Evolutionary conservation across 2,888 invertebrate species (phyloP).

Genomic region (Poecilobothrus nobilitatus): DNA sequence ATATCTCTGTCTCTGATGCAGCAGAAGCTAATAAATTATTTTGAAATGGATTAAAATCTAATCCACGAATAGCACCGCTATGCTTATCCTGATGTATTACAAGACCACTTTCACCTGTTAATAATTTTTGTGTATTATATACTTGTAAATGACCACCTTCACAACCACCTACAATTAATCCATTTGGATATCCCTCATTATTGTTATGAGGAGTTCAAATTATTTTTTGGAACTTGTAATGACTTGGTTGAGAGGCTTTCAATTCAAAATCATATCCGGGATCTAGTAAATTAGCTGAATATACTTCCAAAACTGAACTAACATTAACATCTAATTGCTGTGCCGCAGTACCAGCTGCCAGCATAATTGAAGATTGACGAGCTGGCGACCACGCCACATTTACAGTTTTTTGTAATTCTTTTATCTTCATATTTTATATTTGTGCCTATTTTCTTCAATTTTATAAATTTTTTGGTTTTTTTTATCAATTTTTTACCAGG

Average conservation of each 20-base stretch:
- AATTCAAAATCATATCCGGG: slow-evolving; percentile 75
- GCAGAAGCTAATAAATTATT: slow-evolving; percentile 84
- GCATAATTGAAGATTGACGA: slow-evolving; percentile 65
- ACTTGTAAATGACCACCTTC: slow-evolving; percentile 82
- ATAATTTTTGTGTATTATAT: slow-evolving; percentile 71
- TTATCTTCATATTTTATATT: slow-evolving; percentile 69
- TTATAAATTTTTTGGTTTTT: too few relatives aligned
- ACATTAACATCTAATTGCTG: slow-evolving; percentile 91
- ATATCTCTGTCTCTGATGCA: slow-evolving; percentile 88
- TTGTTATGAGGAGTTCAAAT: slow-evolving; percentile 75
- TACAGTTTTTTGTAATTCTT: slow-evolving; percentile 87
- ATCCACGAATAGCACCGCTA: slow-evolving; percentile 73
- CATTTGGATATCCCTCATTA: slow-evolving; percentile 47
- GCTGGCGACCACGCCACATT: slow-evolving; percentile 94
- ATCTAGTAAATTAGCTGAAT: slow-evolving; percentile 73
- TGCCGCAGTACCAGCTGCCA: slow-evolving; percentile 91
- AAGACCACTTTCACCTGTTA: slow-evolving; percentile 60
- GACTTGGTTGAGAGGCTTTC: slow-evolving; percentile 65
- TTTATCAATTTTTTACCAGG: too few relatives aligned
- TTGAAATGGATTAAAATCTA: slow-evolving; percentile 90
- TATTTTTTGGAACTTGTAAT: slow-evolving; percentile 86
- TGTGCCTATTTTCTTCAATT: too few relatives aligned
- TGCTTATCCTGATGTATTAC: slow-evolving; percentile 70
- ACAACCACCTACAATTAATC: slow-evolving; percentile 81
- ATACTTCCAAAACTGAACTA: slow-evolving; percentile 76